Percentiles rank a stretch among this genome's conserved stretches.
phyloP scores from a whole-genome alignment of 2,113 vertebrate species.

The Zosterops borbonicus region DNA sequence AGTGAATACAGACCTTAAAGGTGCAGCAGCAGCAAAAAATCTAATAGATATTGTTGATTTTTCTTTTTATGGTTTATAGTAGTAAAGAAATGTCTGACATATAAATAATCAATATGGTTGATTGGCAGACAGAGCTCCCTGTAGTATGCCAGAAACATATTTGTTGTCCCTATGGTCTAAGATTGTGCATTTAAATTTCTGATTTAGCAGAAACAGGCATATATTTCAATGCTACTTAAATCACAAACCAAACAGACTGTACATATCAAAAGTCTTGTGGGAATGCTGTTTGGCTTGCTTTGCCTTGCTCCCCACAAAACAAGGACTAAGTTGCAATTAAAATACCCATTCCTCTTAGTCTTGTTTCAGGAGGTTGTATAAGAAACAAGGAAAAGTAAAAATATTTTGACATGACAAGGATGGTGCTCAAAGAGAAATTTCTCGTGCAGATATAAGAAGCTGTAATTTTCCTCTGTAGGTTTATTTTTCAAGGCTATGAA shows the following conservation, averaged over 20 bases:
- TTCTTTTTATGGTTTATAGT: not conserved
- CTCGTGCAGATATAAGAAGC: not conserved
- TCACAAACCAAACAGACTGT: not conserved
- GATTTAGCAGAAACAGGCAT: not conserved
- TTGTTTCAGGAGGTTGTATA: not conserved
- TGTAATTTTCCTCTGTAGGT: not conserved
- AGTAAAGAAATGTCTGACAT: not conserved
- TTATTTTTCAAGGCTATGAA: not conserved
- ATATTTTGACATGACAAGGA: not conserved
- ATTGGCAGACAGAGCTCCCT: not conserved
- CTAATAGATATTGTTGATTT: not conserved
- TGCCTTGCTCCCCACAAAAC: not conserved
- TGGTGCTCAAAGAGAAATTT: not conserved
- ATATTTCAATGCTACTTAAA: not conserved
- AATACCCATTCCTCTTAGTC: not conserved
- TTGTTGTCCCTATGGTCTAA: not conserved
- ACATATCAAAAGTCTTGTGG: not conserved
- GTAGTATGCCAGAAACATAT: not conserved
- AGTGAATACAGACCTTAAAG: not conserved
- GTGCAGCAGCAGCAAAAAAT: not conserved
- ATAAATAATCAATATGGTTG: not conserved
- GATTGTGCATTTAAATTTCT: not conserved
- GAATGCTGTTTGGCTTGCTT: not conserved
- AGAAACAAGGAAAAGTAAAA: not conserved
- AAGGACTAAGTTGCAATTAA: not conserved